Evolutionary conservation across 2,888 invertebrate species (phyloP), one percentile per base, ranked within the genome.

Genomic region (Flexamia atlantica): DNA sequence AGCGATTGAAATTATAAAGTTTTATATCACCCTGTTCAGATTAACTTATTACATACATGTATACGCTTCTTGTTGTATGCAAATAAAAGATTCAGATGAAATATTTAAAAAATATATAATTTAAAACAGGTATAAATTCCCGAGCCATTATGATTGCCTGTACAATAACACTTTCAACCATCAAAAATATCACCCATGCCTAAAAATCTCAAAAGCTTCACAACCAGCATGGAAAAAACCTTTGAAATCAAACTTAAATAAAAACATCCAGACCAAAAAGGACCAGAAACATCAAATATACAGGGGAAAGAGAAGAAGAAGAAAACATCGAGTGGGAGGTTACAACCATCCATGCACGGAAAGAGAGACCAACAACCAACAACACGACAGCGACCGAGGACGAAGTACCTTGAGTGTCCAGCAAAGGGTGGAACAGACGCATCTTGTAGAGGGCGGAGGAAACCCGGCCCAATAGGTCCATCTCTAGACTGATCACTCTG

Each of bases 381-480:
- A n/a, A 40, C 17, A 68, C n/a, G 60, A 23, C 25, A 68, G 17
- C 36, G 9, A 12, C 32, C 14, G 72, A 7, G 17, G 32, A n/a
- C n/a, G 20, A 5, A n/a, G 40, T 70, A 76, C 76, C 76, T 76
- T 2, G 50, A 17, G 50, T 20, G 50, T 76, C 50, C 50, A 28
- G 28, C 10, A 76, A 42, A 7, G 36, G 36, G 76, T 36, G 20
- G 76, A 76, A 12, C 50, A 76, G 76, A 2, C 76, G 76, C 46
- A 76, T 36, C 76, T 76, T 76, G 76, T 76, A 14, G 50, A 76
- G 50, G n/a, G 50, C 76, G 1, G 76, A 76, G 23, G 76, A 76
- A n/a, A 76, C 28, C 28, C 76, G 46, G 28, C 25, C 50, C 50
- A 76, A 42, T 5, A 76, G 76, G 28, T 76, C 76, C 76, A 76